These are phyloP conservation scores for Anomalospiza imberbis DNA, from an alignment of 2,797 vertebrate genomes.

Conservation along the genomic window DNA sequence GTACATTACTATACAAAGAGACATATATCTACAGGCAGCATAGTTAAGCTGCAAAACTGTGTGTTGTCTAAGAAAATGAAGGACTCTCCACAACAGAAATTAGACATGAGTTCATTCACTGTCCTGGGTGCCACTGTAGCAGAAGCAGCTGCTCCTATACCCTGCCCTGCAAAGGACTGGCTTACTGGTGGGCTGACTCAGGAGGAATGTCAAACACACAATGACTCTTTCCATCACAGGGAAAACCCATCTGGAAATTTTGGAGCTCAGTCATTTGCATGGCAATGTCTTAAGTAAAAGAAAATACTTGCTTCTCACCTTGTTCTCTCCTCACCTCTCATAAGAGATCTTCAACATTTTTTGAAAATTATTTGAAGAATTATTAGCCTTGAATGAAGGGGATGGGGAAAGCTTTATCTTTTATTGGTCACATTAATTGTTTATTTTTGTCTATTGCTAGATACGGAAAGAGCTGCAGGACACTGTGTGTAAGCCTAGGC, in stretches of 20 bases:
- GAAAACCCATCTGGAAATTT: neutral
- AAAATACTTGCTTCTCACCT: neutral
- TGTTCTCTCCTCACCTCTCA: neutral
- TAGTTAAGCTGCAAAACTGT: neutral
- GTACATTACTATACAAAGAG: neutral
- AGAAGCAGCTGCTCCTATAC: neutral
- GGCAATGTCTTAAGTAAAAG: neutral
- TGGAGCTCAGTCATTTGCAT: neutral
- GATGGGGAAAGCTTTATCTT: neutral
- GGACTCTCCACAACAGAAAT: neutral
- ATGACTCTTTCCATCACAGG: neutral
- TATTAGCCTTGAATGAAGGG: neutral
- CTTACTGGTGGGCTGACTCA: neutral
- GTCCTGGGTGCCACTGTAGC: neutral
- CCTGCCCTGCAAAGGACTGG: neutral
- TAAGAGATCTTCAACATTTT: neutral
- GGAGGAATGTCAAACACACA: rapidly evolving
- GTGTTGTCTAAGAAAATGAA: neutral
- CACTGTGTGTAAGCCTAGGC: neutral
- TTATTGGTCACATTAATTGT: neutral
- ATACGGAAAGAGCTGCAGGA: neutral
- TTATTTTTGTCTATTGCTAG: neutral
- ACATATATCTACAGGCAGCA: neutral
- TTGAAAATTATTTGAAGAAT: neutral
- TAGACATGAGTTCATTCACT: neutral